phyloP scores from a whole-genome alignment of 1,140 invertebrate species.

The Leptinotarsa defecta region DNA sequence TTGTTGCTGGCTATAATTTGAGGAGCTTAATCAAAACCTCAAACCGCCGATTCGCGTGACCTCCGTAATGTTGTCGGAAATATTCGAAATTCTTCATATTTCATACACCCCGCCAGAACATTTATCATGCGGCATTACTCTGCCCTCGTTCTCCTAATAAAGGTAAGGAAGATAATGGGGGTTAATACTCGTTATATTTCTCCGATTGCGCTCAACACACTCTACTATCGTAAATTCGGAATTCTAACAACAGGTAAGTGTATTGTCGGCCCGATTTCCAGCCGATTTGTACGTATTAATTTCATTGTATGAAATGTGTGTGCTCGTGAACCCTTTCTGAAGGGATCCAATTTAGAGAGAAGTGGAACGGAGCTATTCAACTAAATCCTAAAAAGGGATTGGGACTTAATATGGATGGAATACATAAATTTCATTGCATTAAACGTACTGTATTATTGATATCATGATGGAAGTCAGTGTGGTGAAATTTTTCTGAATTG shows the following conservation, averaged over 20 bases:
- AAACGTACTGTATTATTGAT: too few relatives aligned
- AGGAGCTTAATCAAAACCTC: slow-evolving; percentile 17
- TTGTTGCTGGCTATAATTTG: slow-evolving; percentile 10
- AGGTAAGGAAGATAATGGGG: slow-evolving; percentile 25
- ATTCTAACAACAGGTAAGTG: slow-evolving; percentile 27
- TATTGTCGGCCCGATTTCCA: slow-evolving; percentile 4
- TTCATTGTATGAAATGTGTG: not conserved
- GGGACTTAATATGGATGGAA: too few relatives aligned
- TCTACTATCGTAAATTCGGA: slow-evolving; percentile 9
- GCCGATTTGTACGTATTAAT: slow-evolving; percentile 23
- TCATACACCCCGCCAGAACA: slow-evolving; percentile 11
- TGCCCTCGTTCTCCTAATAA: slow-evolving; percentile 24
- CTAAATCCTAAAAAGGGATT: not conserved
- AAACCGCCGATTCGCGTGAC: slow-evolving; percentile 13
- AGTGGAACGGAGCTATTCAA: not conserved
- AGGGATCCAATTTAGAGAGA: not conserved
- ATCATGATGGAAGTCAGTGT: too few relatives aligned
- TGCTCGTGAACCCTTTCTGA: not conserved
- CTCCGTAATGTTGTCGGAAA: slow-evolving; percentile 12
- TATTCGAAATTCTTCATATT: slow-evolving; percentile 24
- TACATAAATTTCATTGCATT: too few relatives aligned
- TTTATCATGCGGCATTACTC: slow-evolving; percentile 19
- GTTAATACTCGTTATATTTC: slow-evolving; percentile 28
- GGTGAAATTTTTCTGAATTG: too few relatives aligned
- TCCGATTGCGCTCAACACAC: slow-evolving; percentile 21